phyloP scores from a whole-genome alignment of 2,888 invertebrate genomes.

The Pyrgus malvae region DNA sequence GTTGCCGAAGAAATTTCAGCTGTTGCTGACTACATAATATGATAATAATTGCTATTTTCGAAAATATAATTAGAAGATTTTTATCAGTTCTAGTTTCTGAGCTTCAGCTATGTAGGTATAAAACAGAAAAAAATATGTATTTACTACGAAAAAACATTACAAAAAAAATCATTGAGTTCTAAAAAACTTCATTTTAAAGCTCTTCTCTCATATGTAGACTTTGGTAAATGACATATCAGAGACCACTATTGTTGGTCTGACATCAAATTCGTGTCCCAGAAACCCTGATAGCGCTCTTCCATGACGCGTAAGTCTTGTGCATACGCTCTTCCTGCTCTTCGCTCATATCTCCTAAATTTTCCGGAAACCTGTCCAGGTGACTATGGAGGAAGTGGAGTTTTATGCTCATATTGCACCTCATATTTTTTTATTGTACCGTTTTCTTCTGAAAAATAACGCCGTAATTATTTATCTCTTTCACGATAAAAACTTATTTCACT shows the following conservation, averaged over 20 bases:
- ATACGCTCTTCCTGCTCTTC: slow-evolving; percentile 43
- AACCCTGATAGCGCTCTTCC: slow-evolving; percentile 46
- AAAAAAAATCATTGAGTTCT: slow-evolving; percentile 13
- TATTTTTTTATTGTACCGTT: not conserved
- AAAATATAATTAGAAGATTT: too few relatives aligned
- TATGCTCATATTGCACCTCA: not conserved
- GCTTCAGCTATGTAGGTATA: too few relatives aligned
- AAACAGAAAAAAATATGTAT: too few relatives aligned
- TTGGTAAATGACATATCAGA: not conserved
- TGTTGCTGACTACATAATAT: too few relatives aligned
- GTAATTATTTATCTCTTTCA: not conserved
- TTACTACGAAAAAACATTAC: too few relatives aligned
- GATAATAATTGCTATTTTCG: too few relatives aligned
- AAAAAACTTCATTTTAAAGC: slow-evolving; percentile 18
- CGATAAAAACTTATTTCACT: not conserved
- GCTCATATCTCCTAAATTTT: not conserved
- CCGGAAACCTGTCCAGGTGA: not conserved
- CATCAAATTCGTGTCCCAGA: slow-evolving; percentile 26
- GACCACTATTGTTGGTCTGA: slow-evolving; percentile 16
- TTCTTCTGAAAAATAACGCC: not conserved
- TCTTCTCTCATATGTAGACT: slow-evolving; percentile 2
- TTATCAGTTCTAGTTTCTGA: too few relatives aligned
- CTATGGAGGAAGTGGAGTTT: not conserved
- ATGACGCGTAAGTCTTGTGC: slow-evolving; percentile 47
- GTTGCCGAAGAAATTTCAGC: too few relatives aligned